These are phyloP conservation scores for Fregata magnificens DNA, from an alignment of 2,113 vertebrate genomes.

Conservation along the genomic window DNA sequence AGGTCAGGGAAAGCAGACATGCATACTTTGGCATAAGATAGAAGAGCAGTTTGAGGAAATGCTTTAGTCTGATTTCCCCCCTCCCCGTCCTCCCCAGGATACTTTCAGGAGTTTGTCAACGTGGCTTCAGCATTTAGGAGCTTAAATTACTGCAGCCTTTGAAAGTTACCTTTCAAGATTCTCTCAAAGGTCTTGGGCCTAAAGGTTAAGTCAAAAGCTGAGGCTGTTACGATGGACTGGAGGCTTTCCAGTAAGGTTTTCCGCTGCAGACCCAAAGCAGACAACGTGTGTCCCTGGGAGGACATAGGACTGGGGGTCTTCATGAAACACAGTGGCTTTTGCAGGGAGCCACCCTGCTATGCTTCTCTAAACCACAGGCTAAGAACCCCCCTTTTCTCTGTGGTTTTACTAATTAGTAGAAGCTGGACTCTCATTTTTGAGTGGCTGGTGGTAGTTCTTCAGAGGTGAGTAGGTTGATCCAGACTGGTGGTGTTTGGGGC, in stretches of 20 bases:
- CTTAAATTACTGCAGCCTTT: background rate
- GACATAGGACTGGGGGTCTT: background rate
- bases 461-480: background rate
- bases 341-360: background rate
- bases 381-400: background rate
- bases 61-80: background rate
- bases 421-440: background rate
- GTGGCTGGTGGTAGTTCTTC: background rate
- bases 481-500: background rate
- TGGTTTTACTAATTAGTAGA: background rate
- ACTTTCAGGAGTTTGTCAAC: background rate
- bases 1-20: background rate
- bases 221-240: background rate
- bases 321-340: background rate
- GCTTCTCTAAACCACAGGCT: background rate
- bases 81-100: background rate
- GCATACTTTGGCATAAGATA: background rate
- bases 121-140: background rate
- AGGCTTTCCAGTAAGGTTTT: background rate
- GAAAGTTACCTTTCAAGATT: background rate
- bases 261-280: background rate
- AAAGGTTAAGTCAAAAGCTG: background rate
- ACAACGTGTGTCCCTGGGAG: background rate
- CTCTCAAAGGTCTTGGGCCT: background rate
- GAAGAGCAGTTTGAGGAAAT: conserved; percentile 23